Evolutionary conservation across 2,888 invertebrate species (phyloP), one percentile per base, ranked within the genome.

Genomic region (Megamerina dolium): DNA sequence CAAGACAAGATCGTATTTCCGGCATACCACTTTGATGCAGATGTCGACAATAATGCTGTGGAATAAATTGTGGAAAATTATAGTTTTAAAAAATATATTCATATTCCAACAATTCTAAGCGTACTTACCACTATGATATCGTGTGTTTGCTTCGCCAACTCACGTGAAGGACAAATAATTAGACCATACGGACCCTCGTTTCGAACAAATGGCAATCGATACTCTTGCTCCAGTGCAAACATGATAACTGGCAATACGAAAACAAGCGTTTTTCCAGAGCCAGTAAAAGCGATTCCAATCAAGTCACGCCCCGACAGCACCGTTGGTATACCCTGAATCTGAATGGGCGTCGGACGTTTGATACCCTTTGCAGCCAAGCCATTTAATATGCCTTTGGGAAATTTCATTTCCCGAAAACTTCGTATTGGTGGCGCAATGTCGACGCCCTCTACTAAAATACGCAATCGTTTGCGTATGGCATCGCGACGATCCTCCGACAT

Each of bases 221-320:
- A 78, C 73, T 99, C 97, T 73, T 99, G 99, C 64, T 99, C 97
- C 49, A 96, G 63, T 51, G 90, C 90, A 72, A 99, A 91, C 91
- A 96, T 95, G 41, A 99, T 81, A 32, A 99, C 66, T 0, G 99
- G 99, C 30, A 99, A 73, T 1, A 91, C 89, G 74, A 99, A 99
- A 0, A 99, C 99, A 46, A 99, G 73, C 0, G 99, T 99, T 75
- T 99, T 99, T 23, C 99, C 99, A 21, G 94, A 94, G 8, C 99
- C 99, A 0, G 99, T 99, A 66, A 95, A 99, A 0, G 99, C 97
- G 50, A 99, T 99, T 1, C 99, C 99, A 53, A 99, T 99, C 83
- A 99, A 91, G 68, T 99, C 99, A 5, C 99, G 77, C 0, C 99
- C 99, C 19, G 88, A 83, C 30, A 99, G 76, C 74, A 95, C 96